These are phyloP conservation scores for Allacma fusca DNA, from an alignment of 2,888 invertebrate genomes.

Conservation along the genomic window DNA sequence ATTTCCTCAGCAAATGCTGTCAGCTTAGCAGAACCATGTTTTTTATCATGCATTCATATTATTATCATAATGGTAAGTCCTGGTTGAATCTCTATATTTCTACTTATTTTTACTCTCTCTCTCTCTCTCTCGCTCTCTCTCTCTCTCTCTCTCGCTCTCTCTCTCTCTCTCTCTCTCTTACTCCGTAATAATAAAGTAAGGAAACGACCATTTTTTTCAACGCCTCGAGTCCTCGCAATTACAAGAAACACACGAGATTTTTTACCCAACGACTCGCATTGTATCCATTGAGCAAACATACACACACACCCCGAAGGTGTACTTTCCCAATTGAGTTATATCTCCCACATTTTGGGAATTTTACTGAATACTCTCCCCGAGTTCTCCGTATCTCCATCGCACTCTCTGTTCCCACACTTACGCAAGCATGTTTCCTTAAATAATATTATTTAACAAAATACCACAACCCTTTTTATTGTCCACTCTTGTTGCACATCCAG, in stretches of 20 bases:
- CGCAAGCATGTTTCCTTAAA: conserved; percentile 1
- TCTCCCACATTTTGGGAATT: not conserved
- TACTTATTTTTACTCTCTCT: no score
- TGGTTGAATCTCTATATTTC: no score
- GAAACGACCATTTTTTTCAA: not conserved
- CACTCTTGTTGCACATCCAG: not conserved
- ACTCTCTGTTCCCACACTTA: no score
- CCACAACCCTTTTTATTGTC: not conserved
- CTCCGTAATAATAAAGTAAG: not conserved
- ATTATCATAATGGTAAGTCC: conserved; percentile 4
- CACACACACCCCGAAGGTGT: not conserved
- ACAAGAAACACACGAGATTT: not conserved
- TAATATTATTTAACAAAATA: conserved; percentile 1
- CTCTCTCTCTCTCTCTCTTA: no score
- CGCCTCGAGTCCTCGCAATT: conserved; percentile 2
- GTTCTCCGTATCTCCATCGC: no score
- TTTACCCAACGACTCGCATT: not conserved
- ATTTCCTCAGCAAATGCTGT: not conserved
- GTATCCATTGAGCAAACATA: not conserved
- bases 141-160: no score
- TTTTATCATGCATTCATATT: not conserved
- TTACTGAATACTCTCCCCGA: not conserved
- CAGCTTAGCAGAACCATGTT: not conserved
- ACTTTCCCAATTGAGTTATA: not conserved
- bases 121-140: no score